Evolutionary conservation across 2,113 vertebrate species (phyloP), one percentile per base, ranked within the genome.

Genomic region (Phocoena phocoena): DNA sequence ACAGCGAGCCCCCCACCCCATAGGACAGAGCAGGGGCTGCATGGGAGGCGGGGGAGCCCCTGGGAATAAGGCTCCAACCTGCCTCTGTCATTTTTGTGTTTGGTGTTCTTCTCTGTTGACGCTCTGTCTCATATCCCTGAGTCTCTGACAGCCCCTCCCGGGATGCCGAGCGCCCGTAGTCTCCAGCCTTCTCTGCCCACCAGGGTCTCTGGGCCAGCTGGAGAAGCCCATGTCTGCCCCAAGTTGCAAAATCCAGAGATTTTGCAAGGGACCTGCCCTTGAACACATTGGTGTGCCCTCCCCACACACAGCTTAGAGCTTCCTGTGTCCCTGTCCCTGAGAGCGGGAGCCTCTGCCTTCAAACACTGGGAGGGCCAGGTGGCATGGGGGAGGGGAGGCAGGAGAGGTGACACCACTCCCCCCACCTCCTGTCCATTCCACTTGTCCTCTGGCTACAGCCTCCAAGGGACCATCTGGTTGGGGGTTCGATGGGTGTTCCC

Each of bases 1-100:
- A 36, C 73, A 26, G 5, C 0, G 7, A 47, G 33, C 36, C 14
- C 0, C 0, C 38, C 12, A 0, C 0, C 20, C 65, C 23, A 0
- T 2, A 25, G 50, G 20, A 15, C 2, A 1, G 38, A 62, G 76
- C 47, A 1, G 9, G 36, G 36, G 20, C 36, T 7, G 1, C 25
- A 3, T 38, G 31, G 70, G 68, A 2, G 21, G 58, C 15, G 0
- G 15, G 15, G 67, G 15, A 53, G 53, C 5, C 11, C 38, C 17
- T 0, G 0, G 38, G 47, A 14, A 4, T 5, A 33, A 47, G 33
- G 6, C 70, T 21, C 60, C 3, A 1, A 2, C 65, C 38, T 47
- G 28, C 9, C 74, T 33, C 44, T 77, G 47, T 50, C 28, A 11
- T 41, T 33, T 26, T 10, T 12, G 21, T 23, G 8, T 18, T 44